These are phyloP conservation scores for Lathronympha strigana DNA, from an alignment of 2,888 invertebrate genomes.

Conservation along the genomic window DNA sequence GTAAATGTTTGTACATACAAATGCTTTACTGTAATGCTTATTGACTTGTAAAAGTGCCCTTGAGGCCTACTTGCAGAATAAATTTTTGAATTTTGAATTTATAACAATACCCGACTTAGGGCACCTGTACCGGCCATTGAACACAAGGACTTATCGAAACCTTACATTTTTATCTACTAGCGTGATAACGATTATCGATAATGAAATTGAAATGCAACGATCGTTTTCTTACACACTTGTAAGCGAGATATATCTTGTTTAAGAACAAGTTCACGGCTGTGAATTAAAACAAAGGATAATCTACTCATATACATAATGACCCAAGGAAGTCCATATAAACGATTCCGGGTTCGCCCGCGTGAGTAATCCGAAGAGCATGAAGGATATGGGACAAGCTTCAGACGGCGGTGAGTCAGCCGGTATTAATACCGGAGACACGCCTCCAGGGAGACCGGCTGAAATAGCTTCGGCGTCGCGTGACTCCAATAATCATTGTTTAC, in stretches of 20 bases:
- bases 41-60: no score
- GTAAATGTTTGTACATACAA: no score
- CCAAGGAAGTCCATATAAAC: constrained; percentile 58
- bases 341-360: constrained; percentile 79
- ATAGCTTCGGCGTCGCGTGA: constrained; percentile 79
- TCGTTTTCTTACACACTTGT: no score
- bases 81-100: no score
- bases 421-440: constrained; percentile 83
- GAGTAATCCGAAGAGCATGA: constrained; percentile 77
- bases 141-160: constrained; percentile 1
- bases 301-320: constrained; percentile 27
- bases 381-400: constrained; percentile 82
- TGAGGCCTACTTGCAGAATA: no score
- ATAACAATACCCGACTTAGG: constrained; percentile 18
- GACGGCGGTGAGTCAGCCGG: constrained; percentile 76
- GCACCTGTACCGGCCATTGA: background rate
- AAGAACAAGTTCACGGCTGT: no score
- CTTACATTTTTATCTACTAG: background rate
- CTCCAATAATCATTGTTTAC: constrained; percentile 55
- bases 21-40: no score
- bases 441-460: constrained; percentile 78
- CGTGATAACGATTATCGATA: background rate
- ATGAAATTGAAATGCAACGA: no score
- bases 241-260: background rate
- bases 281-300: constrained; percentile 18